Evolutionary conservation across 2,797 vertebrate species (phyloP).

Genomic region (Sebastes elongatus): DNA sequence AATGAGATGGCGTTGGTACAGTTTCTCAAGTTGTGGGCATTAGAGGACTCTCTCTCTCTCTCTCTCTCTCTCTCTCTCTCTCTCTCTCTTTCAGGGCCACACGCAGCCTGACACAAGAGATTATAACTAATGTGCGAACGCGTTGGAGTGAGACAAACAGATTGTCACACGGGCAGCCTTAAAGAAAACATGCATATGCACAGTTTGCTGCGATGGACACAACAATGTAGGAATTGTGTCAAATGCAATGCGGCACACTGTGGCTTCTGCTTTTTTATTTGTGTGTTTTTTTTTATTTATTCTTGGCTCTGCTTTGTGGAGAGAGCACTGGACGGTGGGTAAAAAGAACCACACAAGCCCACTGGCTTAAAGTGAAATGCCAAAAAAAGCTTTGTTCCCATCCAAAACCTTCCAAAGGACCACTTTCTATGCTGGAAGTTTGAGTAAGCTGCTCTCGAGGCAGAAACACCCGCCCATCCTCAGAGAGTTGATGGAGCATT

Average conservation of each 20-base stretch:
- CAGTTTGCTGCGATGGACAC: neutral
- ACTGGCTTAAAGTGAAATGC: slow-evolving; percentile 2
- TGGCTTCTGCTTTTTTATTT: neutral
- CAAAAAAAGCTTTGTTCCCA: slow-evolving; percentile 31
- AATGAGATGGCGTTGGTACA: slow-evolving; percentile 63
- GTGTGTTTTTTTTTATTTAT: neutral
- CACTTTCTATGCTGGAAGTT: slow-evolving; percentile 50
- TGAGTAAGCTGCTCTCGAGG: slow-evolving; percentile 41
- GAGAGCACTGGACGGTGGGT: neutral
- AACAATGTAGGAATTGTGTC: slow-evolving; percentile 16
- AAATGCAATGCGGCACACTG: neutral
- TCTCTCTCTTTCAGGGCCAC: slow-evolving; percentile 34
- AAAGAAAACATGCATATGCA: slow-evolving; percentile 1
- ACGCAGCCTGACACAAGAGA: slow-evolving; percentile 23
- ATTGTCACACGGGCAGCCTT: slow-evolving; percentile 1
- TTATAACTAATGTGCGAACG: slow-evolving; percentile 35
- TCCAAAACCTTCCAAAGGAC: slow-evolving; percentile 18
- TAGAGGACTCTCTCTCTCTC: slow-evolving; percentile 34
- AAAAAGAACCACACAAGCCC: slow-evolving; percentile 1
- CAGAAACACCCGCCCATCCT: slow-evolving; percentile 49
- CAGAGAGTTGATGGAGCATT: slow-evolving; percentile 69
- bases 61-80: slow-evolving; percentile 15
- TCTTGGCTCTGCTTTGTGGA: neutral
- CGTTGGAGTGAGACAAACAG: slow-evolving; percentile 26
- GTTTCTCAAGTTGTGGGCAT: slow-evolving; percentile 43